Evolutionary conservation across 2,888 invertebrate species (phyloP).

Genomic region (Drosophila differens): DNA sequence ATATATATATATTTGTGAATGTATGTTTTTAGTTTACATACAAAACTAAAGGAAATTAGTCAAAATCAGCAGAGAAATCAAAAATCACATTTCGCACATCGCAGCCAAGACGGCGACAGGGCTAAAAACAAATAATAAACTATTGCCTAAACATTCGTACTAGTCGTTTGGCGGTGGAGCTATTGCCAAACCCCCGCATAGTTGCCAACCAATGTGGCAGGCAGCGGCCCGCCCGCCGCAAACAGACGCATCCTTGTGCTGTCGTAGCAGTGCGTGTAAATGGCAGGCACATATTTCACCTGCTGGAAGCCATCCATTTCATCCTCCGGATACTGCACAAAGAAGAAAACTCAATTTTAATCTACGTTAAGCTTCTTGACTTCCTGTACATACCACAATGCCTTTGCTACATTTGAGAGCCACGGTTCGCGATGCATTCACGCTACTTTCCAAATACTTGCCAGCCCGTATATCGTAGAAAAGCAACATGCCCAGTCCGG

Average conservation of each 20-base stretch:
- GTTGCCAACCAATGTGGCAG: constrained; percentile 95
- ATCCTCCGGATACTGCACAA: constrained; percentile 92
- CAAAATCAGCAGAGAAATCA: constrained; percentile 48
- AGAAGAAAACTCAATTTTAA: constrained; percentile 42
- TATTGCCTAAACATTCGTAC: constrained; percentile 44
- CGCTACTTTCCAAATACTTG: constrained; percentile 95
- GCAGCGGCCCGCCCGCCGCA: constrained; percentile 97
- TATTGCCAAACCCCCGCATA: constrained; percentile 98
- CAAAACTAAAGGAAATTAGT: constrained; percentile 31
- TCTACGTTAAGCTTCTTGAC: neutral
- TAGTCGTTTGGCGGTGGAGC: constrained; percentile 52
- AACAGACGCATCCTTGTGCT: constrained; percentile 95
- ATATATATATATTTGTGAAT: neutral
- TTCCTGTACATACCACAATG: constrained; percentile 89
- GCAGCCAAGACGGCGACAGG: constrained; percentile 26
- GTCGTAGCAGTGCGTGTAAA: constrained; percentile 98
- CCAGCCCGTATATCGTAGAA: constrained; percentile 97
- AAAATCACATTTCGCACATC: constrained; percentile 59
- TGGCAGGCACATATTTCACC: constrained; percentile 95
- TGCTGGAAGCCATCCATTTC: constrained; percentile 93
- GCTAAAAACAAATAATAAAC: constrained; percentile 47
- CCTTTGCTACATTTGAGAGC: constrained; percentile 95
- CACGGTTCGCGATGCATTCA: constrained; percentile 94
- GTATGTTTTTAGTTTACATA: neutral
- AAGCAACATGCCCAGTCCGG: constrained; percentile 95